phyloP scores from a whole-genome alignment of 1,140 invertebrate genomes.

The Argopecten irradians region DNA sequence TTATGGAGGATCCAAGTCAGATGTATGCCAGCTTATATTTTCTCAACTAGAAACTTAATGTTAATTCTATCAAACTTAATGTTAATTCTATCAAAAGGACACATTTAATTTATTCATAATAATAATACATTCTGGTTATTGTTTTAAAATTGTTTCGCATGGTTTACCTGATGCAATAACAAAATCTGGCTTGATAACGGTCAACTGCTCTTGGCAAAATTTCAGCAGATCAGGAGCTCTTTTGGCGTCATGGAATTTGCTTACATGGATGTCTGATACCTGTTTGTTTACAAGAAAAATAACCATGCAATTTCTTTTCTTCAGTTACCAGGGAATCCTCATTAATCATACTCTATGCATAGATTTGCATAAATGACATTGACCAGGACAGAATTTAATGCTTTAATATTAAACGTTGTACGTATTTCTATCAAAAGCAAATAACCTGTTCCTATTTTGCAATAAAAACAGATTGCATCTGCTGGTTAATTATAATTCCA shows the following conservation, averaged over 20 bases:
- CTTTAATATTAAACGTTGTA: too few species aligned
- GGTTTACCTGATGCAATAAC: constrained; percentile 83
- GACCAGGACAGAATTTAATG: too few species aligned
- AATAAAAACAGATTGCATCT: neutral
- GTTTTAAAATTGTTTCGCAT: neutral
- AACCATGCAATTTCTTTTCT: too few species aligned
- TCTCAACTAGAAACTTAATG: neutral
- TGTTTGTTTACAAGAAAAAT: constrained; percentile 33
- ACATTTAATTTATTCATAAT: neutral
- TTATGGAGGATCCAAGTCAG: neutral
- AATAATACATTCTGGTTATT: neutral
- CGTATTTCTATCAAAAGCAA: too few species aligned
- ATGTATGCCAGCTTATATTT: neutral
- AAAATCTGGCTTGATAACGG: constrained; percentile 86
- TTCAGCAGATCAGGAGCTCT: constrained; percentile 87
- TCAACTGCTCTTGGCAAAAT: constrained; percentile 88
- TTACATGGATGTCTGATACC: constrained; percentile 88
- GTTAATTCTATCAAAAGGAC: neutral
- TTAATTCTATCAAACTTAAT: neutral
- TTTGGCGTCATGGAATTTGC: constrained; percentile 86
- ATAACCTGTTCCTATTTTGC: too few species aligned
- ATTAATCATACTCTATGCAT: too few species aligned
- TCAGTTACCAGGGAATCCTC: too few species aligned
- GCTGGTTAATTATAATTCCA: neutral
- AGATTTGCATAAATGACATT: too few species aligned